Evolutionary conservation across 1,140 invertebrate genomes (phyloP), one percentile per base, ranked within the genome.

Genomic region (Melitaea cinxia): DNA sequence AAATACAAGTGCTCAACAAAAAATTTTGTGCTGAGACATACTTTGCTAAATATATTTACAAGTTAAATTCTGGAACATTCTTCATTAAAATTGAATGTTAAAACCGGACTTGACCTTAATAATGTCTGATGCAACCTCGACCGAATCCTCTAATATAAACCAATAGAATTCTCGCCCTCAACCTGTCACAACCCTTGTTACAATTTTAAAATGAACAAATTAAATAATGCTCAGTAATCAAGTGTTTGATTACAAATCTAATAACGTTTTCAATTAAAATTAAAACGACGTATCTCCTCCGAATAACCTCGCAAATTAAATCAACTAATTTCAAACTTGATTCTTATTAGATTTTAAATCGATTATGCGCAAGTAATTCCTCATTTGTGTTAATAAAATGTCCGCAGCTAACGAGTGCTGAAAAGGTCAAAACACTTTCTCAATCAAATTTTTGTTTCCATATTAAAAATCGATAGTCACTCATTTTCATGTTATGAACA

Each of bases 141-240:
- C 35, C 2, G 35, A 37, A 37, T 37, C 35, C 35, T 37, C 14
- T 37, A 37, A 37, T 37, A 26, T 26, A 4, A 37, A 37, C n/a
- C 5, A 37, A 37, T n/a, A 14, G n/a, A n/a, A 15, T 14, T 14
- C 15, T 15, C 33, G 26, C 33, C 26, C 30, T 53, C 33, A 49
- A 24, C 14, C 28, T 33, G 50, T 33, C 50, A 53, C 30, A 53
- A 9, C 15, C 28, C 50, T 53, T 12, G 14, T 53, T 53, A 21
- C 14, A 53, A 33, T 53, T 53, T 49, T n/a, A 23, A 4, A 15
- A 49, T 14, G 35, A 49, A 24, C 47, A 49, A 49, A 49, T 49
- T 49, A 21, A 52, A 52, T 52, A 28, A 52, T 23, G 28, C 26
- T 24, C 14, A 52, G 49, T 24, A 17, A 42, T 42, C 14, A n/a